These are phyloP conservation scores for Neomorphus geoffroyi DNA, from an alignment of 2,797 vertebrate genomes.

Conservation along the genomic window DNA sequence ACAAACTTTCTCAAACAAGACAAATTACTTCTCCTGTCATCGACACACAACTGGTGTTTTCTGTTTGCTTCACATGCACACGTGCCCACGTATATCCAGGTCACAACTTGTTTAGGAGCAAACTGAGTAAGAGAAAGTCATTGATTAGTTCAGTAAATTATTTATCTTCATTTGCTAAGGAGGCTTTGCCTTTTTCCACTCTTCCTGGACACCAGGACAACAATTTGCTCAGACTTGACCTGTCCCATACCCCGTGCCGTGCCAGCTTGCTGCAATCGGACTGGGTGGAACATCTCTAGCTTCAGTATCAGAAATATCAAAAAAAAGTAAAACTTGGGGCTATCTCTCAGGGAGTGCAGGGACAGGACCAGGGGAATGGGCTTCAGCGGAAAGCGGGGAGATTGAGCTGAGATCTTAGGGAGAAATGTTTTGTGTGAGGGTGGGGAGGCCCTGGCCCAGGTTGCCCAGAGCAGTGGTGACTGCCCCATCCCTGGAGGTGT, in stretches of 20 bases:
- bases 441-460: too few species aligned
- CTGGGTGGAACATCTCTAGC: not conserved
- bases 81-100: not conserved
- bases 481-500: too few species aligned
- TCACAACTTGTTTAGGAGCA: not conserved
- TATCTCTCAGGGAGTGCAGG: too few species aligned
- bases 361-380: too few species aligned
- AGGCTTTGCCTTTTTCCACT: not conserved
- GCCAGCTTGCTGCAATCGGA: not conserved
- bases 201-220: not conserved
- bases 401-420: too few species aligned
- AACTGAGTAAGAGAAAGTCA: not conserved
- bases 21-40: not conserved
- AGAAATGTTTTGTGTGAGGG: too few species aligned
- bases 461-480: too few species aligned
- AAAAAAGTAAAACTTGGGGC: too few species aligned
- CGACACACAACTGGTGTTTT: conserved; percentile 35
- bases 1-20: conserved; percentile 21
- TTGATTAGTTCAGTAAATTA: not conserved
- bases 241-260: not conserved
- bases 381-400: too few species aligned
- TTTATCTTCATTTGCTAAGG: conserved; percentile 15
- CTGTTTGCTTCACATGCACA: not conserved
- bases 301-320: not conserved
- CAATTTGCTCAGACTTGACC: not conserved